Percentiles rank a stretch among this genome's conserved stretches.
These are phyloP conservation scores for Aplysina aerophoba DNA, from an alignment of 37 sponge, comb jelly and placozoan species.

Conservation along the genomic window DNA sequence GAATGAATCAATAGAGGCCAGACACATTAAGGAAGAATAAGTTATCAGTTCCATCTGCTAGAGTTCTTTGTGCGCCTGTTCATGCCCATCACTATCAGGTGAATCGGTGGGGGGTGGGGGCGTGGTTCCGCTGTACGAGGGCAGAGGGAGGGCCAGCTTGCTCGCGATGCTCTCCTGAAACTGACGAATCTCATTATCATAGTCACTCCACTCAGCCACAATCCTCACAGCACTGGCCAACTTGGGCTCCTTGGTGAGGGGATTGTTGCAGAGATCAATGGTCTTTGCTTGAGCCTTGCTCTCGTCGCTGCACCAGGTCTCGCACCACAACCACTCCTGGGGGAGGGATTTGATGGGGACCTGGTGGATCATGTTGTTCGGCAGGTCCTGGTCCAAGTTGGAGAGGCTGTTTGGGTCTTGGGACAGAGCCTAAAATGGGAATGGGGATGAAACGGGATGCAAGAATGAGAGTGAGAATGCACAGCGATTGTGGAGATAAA, in stretches of 20 bases:
- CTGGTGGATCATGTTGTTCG: slow-evolving; percentile 99
- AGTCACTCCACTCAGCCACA: slow-evolving; percentile 84
- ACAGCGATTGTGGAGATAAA: too few relatives aligned
- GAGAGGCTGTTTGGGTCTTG: slow-evolving; percentile 95
- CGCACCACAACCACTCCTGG: slow-evolving; percentile 99
- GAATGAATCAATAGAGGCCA: too few relatives aligned
- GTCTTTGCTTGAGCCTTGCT: slow-evolving; percentile 91
- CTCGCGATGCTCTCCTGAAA: slow-evolving; percentile 51
- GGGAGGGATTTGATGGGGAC: slow-evolving; percentile 94
- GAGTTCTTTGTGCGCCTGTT: slow-evolving; percentile 14
- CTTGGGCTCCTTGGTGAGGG: slow-evolving; percentile 96
- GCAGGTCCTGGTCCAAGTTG: slow-evolving; percentile 98
- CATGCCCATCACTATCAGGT: background rate
- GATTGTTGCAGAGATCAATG: slow-evolving; percentile 98
- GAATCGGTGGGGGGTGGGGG: background rate
- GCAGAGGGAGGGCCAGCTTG: background rate
- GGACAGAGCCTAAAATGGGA: slow-evolving; percentile 13
- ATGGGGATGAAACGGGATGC: background rate
- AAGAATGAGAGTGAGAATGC: too few relatives aligned
- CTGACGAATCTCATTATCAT: slow-evolving; percentile 79
- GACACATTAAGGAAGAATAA: too few relatives aligned
- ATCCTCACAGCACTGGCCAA: slow-evolving; percentile 89
- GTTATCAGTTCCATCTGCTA: background rate
- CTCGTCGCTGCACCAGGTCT: slow-evolving; percentile 95
- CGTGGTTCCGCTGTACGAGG: background rate